Conservation (phyloP, 2,888 invertebrate species). For the Clitarchus hookeri region DNA sequence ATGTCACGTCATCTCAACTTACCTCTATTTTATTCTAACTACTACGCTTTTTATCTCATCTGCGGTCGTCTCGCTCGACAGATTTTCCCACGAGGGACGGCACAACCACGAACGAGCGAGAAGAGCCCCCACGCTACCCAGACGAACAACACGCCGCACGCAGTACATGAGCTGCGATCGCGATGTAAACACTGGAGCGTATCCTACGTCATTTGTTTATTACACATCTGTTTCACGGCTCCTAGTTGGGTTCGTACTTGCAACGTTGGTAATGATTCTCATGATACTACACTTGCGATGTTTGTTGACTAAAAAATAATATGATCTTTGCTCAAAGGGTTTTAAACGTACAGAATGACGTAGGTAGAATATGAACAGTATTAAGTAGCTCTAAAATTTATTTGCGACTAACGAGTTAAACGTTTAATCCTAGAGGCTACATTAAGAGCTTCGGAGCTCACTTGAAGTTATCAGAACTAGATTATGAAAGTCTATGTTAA, state of each 20-base stretch:
- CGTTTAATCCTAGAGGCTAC: too few relatives aligned
- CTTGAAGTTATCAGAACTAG: too few relatives aligned
- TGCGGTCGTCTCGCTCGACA: neutral
- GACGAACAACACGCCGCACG: neutral
- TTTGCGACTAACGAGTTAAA: too few relatives aligned
- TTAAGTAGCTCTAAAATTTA: too few relatives aligned
- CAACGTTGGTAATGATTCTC: neutral
- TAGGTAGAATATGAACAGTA: too few relatives aligned
- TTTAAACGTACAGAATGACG: too few relatives aligned
- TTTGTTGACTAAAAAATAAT: too few relatives aligned
- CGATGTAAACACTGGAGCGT: neutral
- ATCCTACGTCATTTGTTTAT: neutral
- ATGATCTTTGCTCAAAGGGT: too few relatives aligned
- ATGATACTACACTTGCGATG: neutral
- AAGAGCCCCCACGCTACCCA: too few relatives aligned
- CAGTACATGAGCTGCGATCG: neutral
- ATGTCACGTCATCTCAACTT: neutral
- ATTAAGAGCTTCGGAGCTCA: too few relatives aligned
- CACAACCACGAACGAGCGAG: neutral
- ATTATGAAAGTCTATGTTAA: too few relatives aligned
- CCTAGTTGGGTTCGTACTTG: neutral
- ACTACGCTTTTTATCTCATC: slow-evolving; percentile 10
- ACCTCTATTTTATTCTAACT: slow-evolving; percentile 10
- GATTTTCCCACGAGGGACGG: slow-evolving; percentile 14
- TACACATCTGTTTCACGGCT: neutral